A percentile compares a stretch with the other conserved stretches of the same genome.
These are phyloP conservation scores for Brenthis daphne DNA, from an alignment of 2,888 invertebrate species.

Conservation along the genomic window DNA sequence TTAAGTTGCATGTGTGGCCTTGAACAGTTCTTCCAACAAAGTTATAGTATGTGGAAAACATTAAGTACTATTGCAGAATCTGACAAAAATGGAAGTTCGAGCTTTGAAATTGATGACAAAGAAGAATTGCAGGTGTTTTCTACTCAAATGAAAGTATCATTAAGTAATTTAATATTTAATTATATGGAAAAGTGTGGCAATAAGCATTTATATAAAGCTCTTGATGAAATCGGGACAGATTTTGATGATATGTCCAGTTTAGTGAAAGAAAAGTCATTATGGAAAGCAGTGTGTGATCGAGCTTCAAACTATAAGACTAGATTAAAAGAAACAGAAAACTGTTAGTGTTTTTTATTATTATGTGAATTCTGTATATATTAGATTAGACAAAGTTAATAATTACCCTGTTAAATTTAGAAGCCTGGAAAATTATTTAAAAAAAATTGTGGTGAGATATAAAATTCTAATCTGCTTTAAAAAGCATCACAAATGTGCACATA, in stretches of 20 bases:
- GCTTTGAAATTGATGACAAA: conserved; percentile 58
- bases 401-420: no score
- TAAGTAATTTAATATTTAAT: conserved; percentile 57
- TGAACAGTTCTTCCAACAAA: conserved; percentile 58
- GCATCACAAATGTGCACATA: no score
- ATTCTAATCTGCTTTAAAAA: no score
- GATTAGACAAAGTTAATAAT: no score
- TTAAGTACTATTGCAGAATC: conserved; percentile 51
- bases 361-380: conserved; percentile 1
- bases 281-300: conserved; percentile 52
- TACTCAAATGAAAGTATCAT: conserved; percentile 55
- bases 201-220: conserved; percentile 51
- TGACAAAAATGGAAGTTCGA: conserved; percentile 52
- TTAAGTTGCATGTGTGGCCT: conserved; percentile 52
- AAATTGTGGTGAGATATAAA: no score
- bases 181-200: conserved; percentile 64
- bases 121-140: conserved; percentile 57
- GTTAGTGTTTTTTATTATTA: conserved; percentile 44
- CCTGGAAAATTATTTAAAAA: no score
- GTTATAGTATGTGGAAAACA: conserved; percentile 66
- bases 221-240: conserved; percentile 56
- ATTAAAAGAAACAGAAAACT: conserved; percentile 59
- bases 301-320: conserved; percentile 57
- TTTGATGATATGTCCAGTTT: conserved; percentile 58
- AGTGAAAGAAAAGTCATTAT: conserved; percentile 51